Evolutionary conservation across 2,113 vertebrate species (phyloP).

Genomic region (Isurus oxyrinchus): DNA sequence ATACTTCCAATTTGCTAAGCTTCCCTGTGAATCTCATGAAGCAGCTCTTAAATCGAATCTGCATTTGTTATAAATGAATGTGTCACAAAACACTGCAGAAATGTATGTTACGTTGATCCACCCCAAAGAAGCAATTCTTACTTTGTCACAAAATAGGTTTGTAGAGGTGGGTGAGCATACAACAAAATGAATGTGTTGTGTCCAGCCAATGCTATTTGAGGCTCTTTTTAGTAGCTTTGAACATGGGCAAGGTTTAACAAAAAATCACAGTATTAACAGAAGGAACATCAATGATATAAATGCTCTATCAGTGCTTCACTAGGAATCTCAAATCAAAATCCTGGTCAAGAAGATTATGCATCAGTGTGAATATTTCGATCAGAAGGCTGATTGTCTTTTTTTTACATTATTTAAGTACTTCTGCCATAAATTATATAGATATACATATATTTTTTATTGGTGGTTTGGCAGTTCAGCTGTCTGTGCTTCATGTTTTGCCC

Average conservation of each 20-base stretch:
- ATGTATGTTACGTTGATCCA: constrained; percentile 17
- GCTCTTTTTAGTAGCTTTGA: constrained; percentile 40
- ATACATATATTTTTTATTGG: neutral
- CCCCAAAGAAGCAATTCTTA: constrained; percentile 6
- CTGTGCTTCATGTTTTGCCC: neutral
- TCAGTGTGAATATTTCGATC: neutral
- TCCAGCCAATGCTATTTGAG: constrained; percentile 42
- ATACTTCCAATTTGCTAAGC: neutral
- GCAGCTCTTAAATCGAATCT: constrained; percentile 37
- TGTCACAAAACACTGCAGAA: constrained; percentile 17
- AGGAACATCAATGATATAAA: neutral
- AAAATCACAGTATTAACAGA: neutral
- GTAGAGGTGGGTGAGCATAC: constrained; percentile 39
- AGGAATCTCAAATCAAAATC: neutral
- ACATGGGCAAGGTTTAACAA: neutral
- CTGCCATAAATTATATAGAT: neutral
- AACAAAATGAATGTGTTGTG: neutral
- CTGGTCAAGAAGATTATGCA: neutral
- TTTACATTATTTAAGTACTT: neutral
- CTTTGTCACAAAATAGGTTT: constrained; percentile 19
- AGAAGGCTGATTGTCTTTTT: neutral
- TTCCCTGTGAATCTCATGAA: constrained; percentile 17
- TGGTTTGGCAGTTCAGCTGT: neutral
- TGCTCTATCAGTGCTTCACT: neutral
- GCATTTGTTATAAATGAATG: constrained; percentile 25